These are phyloP conservation scores for Orchestes rusci DNA, from an alignment of 2,888 invertebrate genomes.

Conservation along the genomic window DNA sequence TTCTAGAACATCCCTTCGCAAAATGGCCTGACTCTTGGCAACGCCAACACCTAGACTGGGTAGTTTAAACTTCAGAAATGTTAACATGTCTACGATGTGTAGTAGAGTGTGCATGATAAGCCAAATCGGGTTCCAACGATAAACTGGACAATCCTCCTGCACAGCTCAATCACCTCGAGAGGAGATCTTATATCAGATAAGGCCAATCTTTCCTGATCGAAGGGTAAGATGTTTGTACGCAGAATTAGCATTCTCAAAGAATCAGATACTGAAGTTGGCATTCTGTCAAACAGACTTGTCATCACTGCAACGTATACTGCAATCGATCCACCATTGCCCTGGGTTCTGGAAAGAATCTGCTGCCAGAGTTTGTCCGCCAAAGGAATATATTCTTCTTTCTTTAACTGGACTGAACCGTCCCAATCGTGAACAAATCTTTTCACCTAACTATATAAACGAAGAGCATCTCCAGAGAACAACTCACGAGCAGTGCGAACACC, in stretches of 20 bases:
- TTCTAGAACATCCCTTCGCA: background rate
- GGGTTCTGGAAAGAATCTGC: background rate
- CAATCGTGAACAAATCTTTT: too few relatives aligned
- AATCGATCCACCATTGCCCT: background rate
- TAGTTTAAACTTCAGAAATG: background rate
- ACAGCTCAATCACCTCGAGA: background rate
- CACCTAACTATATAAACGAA: too few relatives aligned
- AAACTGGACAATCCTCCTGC: background rate
- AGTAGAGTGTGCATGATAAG: background rate
- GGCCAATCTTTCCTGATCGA: slow-evolving; percentile 1
- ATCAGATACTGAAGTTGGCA: slow-evolving; percentile 10
- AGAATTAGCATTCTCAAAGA: slow-evolving; percentile 5
- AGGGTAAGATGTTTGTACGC: slow-evolving; percentile 8
- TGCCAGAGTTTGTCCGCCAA: too few relatives aligned
- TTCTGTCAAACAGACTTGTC: slow-evolving; percentile 12
- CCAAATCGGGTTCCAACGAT: background rate
- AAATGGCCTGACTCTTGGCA: background rate
- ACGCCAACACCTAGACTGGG: background rate
- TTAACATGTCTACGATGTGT: too few relatives aligned
- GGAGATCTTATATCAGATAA: background rate
- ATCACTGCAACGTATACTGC: slow-evolving; percentile 17
- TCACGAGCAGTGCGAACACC: too few relatives aligned
- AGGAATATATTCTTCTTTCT: too few relatives aligned
- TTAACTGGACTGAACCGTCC: too few relatives aligned
- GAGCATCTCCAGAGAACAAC: too few relatives aligned